Percentiles rank a stretch among this genome's conserved stretches.
Conservation (phyloP, 2,888 invertebrate genomes). For the Ferrisia virgata region DNA sequence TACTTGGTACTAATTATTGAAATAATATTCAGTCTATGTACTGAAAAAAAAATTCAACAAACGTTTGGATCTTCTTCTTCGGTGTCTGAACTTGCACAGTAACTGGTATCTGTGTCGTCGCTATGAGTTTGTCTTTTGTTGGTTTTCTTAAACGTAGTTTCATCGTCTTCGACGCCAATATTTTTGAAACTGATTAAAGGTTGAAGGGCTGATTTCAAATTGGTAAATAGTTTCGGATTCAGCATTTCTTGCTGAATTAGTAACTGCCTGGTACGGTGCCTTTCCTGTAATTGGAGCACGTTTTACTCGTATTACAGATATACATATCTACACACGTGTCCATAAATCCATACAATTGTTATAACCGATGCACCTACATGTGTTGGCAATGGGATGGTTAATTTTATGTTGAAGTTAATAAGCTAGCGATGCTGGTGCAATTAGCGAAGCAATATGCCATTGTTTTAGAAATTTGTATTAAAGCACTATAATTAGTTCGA, state of each 20-base stretch:
- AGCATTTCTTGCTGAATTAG: conserved; percentile 71
- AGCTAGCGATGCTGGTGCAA: too few species aligned
- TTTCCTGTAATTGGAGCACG: conserved; percentile 54
- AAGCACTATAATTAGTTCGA: too few species aligned
- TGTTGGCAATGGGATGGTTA: too few species aligned
- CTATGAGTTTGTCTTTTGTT: not conserved
- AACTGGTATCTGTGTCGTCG: not conserved
- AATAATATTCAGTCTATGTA: conserved; percentile 7
- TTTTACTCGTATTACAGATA: too few species aligned
- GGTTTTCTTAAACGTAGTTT: not conserved
- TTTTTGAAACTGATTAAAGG: conserved; percentile 65
- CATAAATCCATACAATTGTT: too few species aligned
- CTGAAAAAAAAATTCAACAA: not conserved
- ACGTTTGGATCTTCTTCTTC: not conserved
- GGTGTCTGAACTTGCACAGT: not conserved
- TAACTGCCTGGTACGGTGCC: conserved; percentile 64
- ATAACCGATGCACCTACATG: too few species aligned
- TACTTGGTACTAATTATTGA: too few species aligned
- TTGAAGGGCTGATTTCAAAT: conserved; percentile 71
- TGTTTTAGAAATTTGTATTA: too few species aligned
- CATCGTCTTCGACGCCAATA: not conserved
- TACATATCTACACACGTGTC: too few species aligned
- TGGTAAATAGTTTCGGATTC: conserved; percentile 72
- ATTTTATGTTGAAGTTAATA: too few species aligned
- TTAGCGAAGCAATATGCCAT: too few species aligned